A percentile compares a stretch with the other conserved stretches of the same genome.
Conservation (phyloP, 2,797 vertebrate genomes). For the Chanos chanos region DNA sequence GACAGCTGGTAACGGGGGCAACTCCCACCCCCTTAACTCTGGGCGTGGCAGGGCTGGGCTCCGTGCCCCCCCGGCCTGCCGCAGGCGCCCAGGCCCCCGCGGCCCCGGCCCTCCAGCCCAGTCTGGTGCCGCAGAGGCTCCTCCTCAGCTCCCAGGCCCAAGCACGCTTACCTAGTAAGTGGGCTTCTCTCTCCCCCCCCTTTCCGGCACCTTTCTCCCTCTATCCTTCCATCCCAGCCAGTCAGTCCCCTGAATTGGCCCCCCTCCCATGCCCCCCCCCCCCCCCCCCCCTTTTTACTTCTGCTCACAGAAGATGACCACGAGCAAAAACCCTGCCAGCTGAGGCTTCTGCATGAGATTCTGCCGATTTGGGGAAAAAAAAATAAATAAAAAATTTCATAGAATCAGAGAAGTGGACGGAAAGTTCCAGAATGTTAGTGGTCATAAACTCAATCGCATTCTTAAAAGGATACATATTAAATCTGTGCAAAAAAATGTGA, state of each 20-base stretch:
- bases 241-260: too few species aligned
- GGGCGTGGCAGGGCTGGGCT: constrained; percentile 69
- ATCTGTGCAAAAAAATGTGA: too few species aligned
- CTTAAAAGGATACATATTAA: too few species aligned
- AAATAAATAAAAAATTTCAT: background rate
- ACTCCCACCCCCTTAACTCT: constrained; percentile 66
- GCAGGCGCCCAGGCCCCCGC: constrained; percentile 68
- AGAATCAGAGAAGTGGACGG: too few species aligned
- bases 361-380: constrained; percentile 63
- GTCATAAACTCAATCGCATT: too few species aligned
- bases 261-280: constrained; percentile 63
- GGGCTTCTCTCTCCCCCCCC: constrained; percentile 71
- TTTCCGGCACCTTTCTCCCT: constrained; percentile 70
- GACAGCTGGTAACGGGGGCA: constrained; percentile 51
- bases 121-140: constrained; percentile 91
- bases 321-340: constrained; percentile 26
- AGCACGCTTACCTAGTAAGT: constrained; percentile 99
- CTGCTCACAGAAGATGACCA: constrained; percentile 45
- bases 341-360: constrained; percentile 57
- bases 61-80: constrained; percentile 70
- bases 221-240: constrained; percentile 54
- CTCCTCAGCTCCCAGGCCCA: constrained; percentile 97
- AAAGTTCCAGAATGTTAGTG: too few species aligned
- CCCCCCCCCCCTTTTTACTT: constrained; percentile 66
- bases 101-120: constrained; percentile 84